Evolutionary conservation across 2,797 vertebrate species (phyloP).

Genomic region (Centropyge bicolor): DNA sequence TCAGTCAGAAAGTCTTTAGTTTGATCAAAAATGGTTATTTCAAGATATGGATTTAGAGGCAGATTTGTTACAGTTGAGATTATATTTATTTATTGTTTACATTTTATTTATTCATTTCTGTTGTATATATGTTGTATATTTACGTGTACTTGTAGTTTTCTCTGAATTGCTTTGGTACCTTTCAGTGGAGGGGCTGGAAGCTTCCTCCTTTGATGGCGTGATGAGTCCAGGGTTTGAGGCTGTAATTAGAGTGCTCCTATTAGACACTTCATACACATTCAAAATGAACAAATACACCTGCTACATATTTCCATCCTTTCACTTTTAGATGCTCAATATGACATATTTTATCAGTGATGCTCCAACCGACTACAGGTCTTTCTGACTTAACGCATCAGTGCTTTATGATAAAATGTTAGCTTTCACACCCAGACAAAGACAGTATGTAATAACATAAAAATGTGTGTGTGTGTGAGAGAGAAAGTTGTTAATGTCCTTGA

Average conservation of each 20-base stretch:
- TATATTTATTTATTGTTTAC: background rate
- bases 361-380: background rate
- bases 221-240: constrained; percentile 96
- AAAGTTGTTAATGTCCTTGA: too few relatives aligned
- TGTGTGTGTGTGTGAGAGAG: too few relatives aligned
- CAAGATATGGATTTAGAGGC: too few relatives aligned
- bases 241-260: constrained; percentile 68
- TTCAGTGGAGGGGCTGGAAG: constrained; percentile 94
- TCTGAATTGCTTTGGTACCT: constrained; percentile 81
- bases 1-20: too few relatives aligned
- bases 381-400: background rate
- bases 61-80: too few relatives aligned
- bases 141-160: background rate
- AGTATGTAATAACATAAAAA: background rate
- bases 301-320: too few relatives aligned
- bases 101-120: too few relatives aligned
- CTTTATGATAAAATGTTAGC: background rate
- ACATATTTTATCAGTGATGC: too few relatives aligned
- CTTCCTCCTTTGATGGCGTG: constrained; percentile 96
- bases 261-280: background rate
- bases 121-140: too few relatives aligned
- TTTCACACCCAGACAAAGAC: background rate
- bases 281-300: background rate
- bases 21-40: too few relatives aligned
- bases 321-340: background rate